These are phyloP conservation scores for Propithecus perrieri DNA, from an alignment of 2,797 vertebrate genomes.

Conservation along the genomic window DNA sequence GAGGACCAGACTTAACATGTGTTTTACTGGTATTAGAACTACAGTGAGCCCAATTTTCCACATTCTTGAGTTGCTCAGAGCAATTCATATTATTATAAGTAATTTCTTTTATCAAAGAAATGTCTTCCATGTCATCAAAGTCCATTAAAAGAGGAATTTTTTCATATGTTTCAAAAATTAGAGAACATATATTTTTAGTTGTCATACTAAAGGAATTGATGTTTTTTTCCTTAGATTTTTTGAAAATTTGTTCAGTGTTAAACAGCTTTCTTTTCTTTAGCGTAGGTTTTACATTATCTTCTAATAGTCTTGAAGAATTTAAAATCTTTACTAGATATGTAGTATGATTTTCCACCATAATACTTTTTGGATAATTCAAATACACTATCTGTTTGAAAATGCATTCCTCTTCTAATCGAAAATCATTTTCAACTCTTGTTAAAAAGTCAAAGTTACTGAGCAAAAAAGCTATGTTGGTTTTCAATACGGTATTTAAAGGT, in stretches of 20 bases:
- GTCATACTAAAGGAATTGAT: background rate
- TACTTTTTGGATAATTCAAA: slow-evolving; percentile 44
- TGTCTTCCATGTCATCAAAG: slow-evolving; percentile 76
- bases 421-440: background rate
- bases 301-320: slow-evolving; percentile 33
- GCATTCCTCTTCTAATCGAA: background rate
- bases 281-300: slow-evolving; percentile 34
- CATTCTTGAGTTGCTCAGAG: background rate
- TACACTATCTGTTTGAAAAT: slow-evolving; percentile 32
- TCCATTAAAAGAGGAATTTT: slow-evolving; percentile 85
- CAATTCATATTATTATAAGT: background rate
- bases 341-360: slow-evolving; percentile 47
- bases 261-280: slow-evolving; percentile 59
- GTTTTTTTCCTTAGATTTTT: background rate
- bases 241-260: slow-evolving; percentile 9
- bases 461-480: slow-evolving; percentile 50
- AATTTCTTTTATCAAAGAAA: slow-evolving; percentile 66
- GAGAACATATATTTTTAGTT: slow-evolving; percentile 46
- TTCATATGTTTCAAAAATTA: slow-evolving; percentile 86
- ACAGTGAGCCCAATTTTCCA: background rate
- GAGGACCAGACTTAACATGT: background rate
- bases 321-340: background rate
- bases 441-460: slow-evolving; percentile 40
- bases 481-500: slow-evolving; percentile 50
- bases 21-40: background rate